Percentiles rank a stretch among this genome's conserved stretches.
These are phyloP conservation scores for Gari tellinella DNA, from an alignment of 2,888 invertebrate species.

Conservation along the genomic window DNA sequence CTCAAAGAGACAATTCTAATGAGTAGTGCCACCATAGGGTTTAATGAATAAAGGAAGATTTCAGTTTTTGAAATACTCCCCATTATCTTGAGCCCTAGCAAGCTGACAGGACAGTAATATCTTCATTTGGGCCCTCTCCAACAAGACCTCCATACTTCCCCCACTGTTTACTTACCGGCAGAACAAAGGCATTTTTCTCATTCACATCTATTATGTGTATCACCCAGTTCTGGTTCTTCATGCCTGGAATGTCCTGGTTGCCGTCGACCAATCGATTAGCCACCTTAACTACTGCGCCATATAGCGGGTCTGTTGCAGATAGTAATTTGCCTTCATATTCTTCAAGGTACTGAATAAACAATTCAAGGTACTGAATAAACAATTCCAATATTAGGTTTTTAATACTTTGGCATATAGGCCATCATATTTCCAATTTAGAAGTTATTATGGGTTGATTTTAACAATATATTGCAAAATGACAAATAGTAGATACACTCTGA, in stretches of 20 bases:
- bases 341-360: constrained; percentile 80
- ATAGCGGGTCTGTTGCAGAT: constrained; percentile 82
- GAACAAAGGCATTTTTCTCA: constrained; percentile 86
- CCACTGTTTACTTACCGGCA: constrained; percentile 84
- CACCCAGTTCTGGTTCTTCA: constrained; percentile 85
- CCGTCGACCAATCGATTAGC: constrained; percentile 84
- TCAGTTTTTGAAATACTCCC: too few relatives aligned
- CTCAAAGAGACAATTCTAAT: too few relatives aligned
- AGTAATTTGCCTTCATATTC: constrained; percentile 81
- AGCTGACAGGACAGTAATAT: too few relatives aligned
- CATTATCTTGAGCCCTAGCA: too few relatives aligned
- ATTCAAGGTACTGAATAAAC: not conserved
- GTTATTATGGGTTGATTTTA: too few relatives aligned
- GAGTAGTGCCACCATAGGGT: too few relatives aligned
- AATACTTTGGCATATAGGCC: not conserved
- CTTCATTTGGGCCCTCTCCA: too few relatives aligned
- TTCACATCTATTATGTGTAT: constrained; percentile 85
- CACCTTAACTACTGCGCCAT: constrained; percentile 83
- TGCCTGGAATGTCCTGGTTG: constrained; percentile 85
- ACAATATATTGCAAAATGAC: too few relatives aligned
- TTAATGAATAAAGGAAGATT: too few relatives aligned
- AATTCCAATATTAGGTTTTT: not conserved
- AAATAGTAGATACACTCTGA: too few relatives aligned
- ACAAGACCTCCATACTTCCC: too few relatives aligned
- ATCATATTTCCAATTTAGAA: too few relatives aligned